Base-by-base conservation (phyloP, 2,113 vertebrate genomes). In the Mustela lutreola region DNA sequence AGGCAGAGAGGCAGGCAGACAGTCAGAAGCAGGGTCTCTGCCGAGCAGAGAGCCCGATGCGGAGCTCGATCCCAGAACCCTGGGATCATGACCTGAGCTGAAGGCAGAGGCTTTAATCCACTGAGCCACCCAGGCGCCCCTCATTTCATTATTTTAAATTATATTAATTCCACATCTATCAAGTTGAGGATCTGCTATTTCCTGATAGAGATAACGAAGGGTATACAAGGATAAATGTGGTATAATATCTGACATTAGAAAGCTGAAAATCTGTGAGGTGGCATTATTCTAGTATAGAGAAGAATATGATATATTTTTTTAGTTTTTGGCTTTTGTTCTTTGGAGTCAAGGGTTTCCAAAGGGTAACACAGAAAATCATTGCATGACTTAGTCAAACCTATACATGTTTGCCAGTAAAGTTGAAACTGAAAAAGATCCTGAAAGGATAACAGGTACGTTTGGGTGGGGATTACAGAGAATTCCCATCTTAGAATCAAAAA, bases 81-180 rank as follows among this genome's bases (percentile, higher is more conserved):
- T 48, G 45, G 45, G 45, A 48, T 48, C 45, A 48, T 48, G 9
- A 48, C 45, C 45, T 48, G 9, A 48, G 45, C 45, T 10, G 10
- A 48, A 48, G 45, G 45, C 45, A 48, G 45, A 48, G 45, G 45
- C 10, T 48, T 48, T 48, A 48, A 48, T 10, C 45, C 45, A 48
- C 45, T 48, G 45, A 48, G 10, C 45, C 45, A 48, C 45, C 45
- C 45, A 48, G 45, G 45, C 45, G 10, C 45, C 45, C 45, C 45
- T 14, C 9, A 11, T 24, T 81, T 92, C 14, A 87, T 73, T 83
- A 62, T 93, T 96, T 95, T 75, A 95, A 87, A 92, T 93, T 22
- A 70, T 60, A 48, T 31, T 48, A 53, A 28, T 48, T 83, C 6
- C 36, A 94, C 1, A 58, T 28, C n/a, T 45, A 36, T 10, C 0